Conservation (phyloP, 2,888 invertebrate genomes). For the Parapristionchus giblindavisi region DNA sequence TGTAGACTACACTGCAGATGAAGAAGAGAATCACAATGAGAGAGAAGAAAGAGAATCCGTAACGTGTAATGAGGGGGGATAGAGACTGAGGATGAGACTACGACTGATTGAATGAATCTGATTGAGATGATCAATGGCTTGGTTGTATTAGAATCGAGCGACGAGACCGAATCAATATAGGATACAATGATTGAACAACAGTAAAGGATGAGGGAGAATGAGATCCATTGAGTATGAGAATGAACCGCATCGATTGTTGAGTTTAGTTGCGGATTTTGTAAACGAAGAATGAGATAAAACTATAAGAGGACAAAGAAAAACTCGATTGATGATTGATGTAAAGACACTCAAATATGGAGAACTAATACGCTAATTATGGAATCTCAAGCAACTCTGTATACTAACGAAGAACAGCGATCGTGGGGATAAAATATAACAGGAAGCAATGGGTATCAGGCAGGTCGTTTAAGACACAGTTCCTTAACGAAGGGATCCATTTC, state of each 20-base stretch:
- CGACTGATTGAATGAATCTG: too few relatives aligned
- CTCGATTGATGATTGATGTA: background rate
- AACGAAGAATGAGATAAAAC: background rate
- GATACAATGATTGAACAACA: constrained; percentile 25
- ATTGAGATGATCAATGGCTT: too few relatives aligned
- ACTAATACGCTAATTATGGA: background rate
- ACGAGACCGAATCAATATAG: too few relatives aligned
- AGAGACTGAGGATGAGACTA: too few relatives aligned
- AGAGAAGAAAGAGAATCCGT: constrained; percentile 33
- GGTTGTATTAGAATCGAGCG: too few relatives aligned
- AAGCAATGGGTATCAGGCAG: constrained; percentile 1
- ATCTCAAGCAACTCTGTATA: background rate
- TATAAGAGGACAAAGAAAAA: constrained; percentile 16
- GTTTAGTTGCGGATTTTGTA: constrained; percentile 14
- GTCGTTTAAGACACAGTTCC: constrained; percentile 43
- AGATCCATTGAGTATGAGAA: constrained; percentile 4
- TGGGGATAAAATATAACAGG: constrained; percentile 2
- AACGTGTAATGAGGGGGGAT: constrained; percentile 20
- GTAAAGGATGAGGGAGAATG: constrained; percentile 9
- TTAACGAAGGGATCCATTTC: constrained; percentile 61
- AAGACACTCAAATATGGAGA: background rate
- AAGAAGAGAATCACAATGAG: constrained; percentile 31
- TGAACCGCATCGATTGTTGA: constrained; percentile 25
- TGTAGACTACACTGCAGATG: constrained; percentile 19
- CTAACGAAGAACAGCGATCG: background rate